Conservation (phyloP, 2,888 invertebrate genomes). For the Toxonevra muliebris region DNA sequence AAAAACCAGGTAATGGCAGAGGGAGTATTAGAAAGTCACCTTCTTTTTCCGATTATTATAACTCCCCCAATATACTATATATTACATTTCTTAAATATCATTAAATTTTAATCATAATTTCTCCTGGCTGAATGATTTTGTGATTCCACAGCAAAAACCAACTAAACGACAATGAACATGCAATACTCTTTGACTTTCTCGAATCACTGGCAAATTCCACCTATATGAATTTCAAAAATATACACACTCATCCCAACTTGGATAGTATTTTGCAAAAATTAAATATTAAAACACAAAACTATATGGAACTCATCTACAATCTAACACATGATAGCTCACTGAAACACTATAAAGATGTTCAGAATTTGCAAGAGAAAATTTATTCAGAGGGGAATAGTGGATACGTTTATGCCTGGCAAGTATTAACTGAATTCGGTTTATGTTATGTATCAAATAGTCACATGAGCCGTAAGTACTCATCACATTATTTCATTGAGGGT, state of each 20-base stretch:
- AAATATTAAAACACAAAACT: conserved; percentile 52
- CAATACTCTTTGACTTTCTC: conserved; percentile 52
- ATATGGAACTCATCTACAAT: conserved; percentile 61
- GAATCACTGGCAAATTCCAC: conserved; percentile 62
- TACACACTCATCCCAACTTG: conserved; percentile 49
- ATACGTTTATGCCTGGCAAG: conserved; percentile 50
- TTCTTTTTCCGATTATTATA: no score
- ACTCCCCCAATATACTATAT: no score
- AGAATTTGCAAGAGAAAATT: conserved; percentile 41
- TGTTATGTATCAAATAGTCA: conserved; percentile 58
- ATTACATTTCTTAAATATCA: no score
- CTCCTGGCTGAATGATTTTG: no score
- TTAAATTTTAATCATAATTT: no score
- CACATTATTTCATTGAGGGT: conserved; percentile 52
- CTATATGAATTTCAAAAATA: conserved; percentile 57
- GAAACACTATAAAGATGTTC: conserved; percentile 30
- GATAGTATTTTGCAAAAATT: conserved; percentile 47
- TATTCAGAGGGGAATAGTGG: conserved; percentile 47
- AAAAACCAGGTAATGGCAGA: no score
- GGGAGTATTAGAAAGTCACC: no score
- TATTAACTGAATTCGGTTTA: conserved; percentile 61
- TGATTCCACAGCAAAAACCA: no score
- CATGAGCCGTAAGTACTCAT: conserved; percentile 50
- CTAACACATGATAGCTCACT: conserved; percentile 52
- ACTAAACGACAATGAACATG: no score